Percentiles rank a stretch among this genome's conserved stretches.
phyloP scores from a whole-genome alignment of 1,140 invertebrate species.

The Bombus huntii region DNA sequence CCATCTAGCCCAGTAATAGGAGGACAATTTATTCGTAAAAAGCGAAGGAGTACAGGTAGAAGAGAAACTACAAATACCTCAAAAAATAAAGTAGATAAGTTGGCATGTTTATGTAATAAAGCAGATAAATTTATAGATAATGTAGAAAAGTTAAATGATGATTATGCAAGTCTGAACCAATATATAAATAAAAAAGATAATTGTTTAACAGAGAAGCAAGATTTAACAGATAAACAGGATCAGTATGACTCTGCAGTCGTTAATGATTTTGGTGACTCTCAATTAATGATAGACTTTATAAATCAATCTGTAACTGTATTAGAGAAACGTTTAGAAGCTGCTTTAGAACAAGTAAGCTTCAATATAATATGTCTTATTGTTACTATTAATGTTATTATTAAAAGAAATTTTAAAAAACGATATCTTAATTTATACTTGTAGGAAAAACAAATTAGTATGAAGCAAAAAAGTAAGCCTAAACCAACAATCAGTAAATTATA shows the following conservation, averaged over 20 bases:
- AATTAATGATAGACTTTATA: conserved; percentile 60
- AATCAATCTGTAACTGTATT: conserved; percentile 57
- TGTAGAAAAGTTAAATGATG: neutral
- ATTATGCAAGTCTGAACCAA: neutral
- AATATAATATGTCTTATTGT: too few relatives aligned
- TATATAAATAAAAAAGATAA: neutral
- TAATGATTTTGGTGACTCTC: conserved; percentile 53
- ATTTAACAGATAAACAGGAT: neutral
- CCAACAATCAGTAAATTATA: conserved; percentile 69
- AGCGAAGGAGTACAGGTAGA: conserved; percentile 29
- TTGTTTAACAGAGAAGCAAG: neutral
- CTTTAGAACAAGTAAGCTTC: conserved; percentile 59
- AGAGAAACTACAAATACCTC: neutral
- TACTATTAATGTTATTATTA: conserved; percentile 12
- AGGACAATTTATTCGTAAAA: conserved; percentile 34
- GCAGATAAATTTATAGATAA: neutral
- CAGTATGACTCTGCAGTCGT: neutral
- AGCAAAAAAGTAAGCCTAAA: conserved; percentile 68
- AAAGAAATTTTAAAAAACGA: neutral
- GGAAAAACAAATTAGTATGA: conserved; percentile 73
- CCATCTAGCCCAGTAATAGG: conserved; percentile 50
- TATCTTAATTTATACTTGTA: conserved; percentile 54
- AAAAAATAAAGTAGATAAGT: neutral
- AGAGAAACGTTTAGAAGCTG: conserved; percentile 59
- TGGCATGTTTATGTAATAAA: neutral